phyloP scores from a whole-genome alignment of 2,888 invertebrate genomes.

The Adelognathus sp. region DNA sequence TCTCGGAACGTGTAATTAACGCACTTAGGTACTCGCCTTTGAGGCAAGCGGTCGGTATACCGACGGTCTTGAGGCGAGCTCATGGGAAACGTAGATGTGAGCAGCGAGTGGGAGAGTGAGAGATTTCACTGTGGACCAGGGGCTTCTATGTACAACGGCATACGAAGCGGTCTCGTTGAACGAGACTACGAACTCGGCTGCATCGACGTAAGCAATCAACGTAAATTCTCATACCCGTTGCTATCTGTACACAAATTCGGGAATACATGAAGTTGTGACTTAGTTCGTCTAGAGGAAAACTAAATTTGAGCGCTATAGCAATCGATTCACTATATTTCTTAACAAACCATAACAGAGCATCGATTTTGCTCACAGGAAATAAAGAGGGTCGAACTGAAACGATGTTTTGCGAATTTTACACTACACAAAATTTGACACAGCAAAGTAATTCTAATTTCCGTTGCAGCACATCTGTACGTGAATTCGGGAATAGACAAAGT shows the following conservation, averaged over 20 bases:
- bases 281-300: not conserved
- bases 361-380: too few species aligned
- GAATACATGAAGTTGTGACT: not conserved
- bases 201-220: slow-evolving; percentile 34
- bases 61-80: slow-evolving; percentile 45
- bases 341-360: too few species aligned
- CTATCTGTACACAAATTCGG: not conserved
- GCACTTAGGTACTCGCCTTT: slow-evolving; percentile 51
- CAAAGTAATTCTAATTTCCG: slow-evolving; percentile 28
- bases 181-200: slow-evolving; percentile 40
- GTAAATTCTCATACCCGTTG: slow-evolving; percentile 24
- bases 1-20: slow-evolving; percentile 57
- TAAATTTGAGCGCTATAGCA: not conserved
- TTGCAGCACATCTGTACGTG: not conserved
- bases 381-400: too few species aligned
- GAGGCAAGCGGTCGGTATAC: slow-evolving; percentile 21
- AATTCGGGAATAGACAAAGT: slow-evolving; percentile 3
- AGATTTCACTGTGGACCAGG: not conserved
- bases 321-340: not conserved
- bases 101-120: slow-evolving; percentile 1
- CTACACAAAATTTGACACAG: too few species aligned
- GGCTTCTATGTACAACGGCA: not conserved
- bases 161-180: slow-evolving; percentile 18
- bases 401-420: too few species aligned
- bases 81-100: not conserved